A percentile compares a stretch with the other conserved stretches of the same genome.
phyloP scores from a whole-genome alignment of 2,888 invertebrate species.

The Sialis fuliginosa region DNA sequence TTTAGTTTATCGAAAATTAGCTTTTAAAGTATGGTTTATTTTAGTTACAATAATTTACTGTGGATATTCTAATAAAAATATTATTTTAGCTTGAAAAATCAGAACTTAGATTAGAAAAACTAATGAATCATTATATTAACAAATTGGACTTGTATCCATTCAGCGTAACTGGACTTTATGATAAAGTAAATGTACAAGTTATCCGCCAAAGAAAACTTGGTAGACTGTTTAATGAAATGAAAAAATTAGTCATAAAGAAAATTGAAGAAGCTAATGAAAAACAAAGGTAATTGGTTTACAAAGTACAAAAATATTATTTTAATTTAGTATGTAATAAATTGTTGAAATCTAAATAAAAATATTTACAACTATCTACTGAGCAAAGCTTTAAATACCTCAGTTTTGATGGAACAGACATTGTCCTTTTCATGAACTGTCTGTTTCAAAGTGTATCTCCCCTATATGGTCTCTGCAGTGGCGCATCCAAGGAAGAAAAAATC shows the following conservation, averaged over 20 bases:
- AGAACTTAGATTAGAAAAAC: conserved; percentile 28
- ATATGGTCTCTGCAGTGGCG: too few species aligned
- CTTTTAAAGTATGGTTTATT: conserved; percentile 36
- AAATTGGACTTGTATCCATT: conserved; percentile 47
- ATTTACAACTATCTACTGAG: too few species aligned
- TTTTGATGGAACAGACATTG: too few species aligned
- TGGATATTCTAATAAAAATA: background rate
- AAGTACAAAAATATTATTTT: too few species aligned
- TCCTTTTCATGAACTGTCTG: too few species aligned
- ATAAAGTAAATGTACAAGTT: conserved; percentile 30
- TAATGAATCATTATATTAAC: conserved; percentile 46
- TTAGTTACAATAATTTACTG: background rate
- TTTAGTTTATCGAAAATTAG: conserved; percentile 43
- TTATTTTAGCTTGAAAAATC: conserved; percentile 3
- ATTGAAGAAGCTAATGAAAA: conserved; percentile 35
- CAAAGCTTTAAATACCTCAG: too few species aligned
- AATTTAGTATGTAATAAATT: too few species aligned
- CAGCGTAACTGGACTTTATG: conserved; percentile 34
- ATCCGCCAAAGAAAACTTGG: conserved; percentile 45
- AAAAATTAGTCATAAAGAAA: conserved; percentile 36
- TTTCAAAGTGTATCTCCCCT: too few species aligned
- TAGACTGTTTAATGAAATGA: conserved; percentile 32
- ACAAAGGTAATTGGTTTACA: conserved; percentile 28
- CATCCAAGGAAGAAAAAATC: too few species aligned
- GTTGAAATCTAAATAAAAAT: too few species aligned